These are phyloP conservation scores for Augochlora pura DNA, from an alignment of 1,140 invertebrate genomes.

Conservation along the genomic window DNA sequence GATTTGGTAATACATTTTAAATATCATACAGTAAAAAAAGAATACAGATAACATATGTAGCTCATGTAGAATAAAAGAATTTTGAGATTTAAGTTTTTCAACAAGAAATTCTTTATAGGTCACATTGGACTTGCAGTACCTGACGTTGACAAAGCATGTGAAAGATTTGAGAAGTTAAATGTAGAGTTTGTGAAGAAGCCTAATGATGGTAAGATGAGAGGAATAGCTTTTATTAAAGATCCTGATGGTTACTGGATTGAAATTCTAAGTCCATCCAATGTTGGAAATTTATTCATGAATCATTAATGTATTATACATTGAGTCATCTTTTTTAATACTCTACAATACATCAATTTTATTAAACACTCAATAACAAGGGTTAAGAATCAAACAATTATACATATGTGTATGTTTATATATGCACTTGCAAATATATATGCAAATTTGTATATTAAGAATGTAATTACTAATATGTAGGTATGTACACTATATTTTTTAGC, in stretches of 20 bases:
- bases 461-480: constrained; percentile 55
- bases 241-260: constrained; percentile 99
- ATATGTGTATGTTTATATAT: constrained; percentile 22
- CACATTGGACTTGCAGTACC: constrained; percentile 95
- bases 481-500: constrained; percentile 53
- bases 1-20: constrained; percentile 84
- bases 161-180: constrained; percentile 91
- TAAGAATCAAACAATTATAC: constrained; percentile 37
- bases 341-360: constrained; percentile 34
- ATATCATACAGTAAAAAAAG: constrained; percentile 21
- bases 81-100: not conserved
- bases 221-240: constrained; percentile 95
- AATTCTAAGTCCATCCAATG: constrained; percentile 87
- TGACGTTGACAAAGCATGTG: constrained; percentile 92
- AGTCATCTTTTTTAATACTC: constrained; percentile 33
- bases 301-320: constrained; percentile 52
- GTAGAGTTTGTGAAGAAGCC: constrained; percentile 95
- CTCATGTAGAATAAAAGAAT: constrained; percentile 3
- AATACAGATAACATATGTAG: not conserved
- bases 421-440: constrained; percentile 26
- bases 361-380: constrained; percentile 31
- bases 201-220: constrained; percentile 95
- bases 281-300: constrained; percentile 70
- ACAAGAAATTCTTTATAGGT: constrained; percentile 77
- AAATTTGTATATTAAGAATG: constrained; percentile 37